phyloP scores from a whole-genome alignment of 2,888 invertebrate species.

The Mythimna impura region DNA sequence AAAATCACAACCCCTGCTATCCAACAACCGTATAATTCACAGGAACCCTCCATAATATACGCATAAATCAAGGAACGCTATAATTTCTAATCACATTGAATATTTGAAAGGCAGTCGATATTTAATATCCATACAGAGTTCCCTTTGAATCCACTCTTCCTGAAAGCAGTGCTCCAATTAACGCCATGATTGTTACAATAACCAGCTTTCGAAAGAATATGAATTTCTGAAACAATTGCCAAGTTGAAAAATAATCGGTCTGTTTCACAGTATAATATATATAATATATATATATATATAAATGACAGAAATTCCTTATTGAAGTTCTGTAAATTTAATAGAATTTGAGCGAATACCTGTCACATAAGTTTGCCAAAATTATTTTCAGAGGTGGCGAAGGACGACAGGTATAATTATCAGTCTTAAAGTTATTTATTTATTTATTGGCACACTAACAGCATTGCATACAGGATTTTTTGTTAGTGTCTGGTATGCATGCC shows the following conservation, averaged over 20 bases:
- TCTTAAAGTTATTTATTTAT: not conserved
- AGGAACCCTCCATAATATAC: not conserved
- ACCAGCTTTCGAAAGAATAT: constrained; percentile 24
- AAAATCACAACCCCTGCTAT: not conserved
- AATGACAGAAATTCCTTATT: too few species aligned
- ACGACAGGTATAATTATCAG: not conserved
- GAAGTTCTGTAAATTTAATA: too few species aligned
- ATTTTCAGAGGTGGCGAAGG: not conserved
- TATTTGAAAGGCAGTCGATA: constrained; percentile 21
- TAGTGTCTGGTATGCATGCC: too few species aligned
- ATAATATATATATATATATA: too few species aligned
- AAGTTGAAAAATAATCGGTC: not conserved
- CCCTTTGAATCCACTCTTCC: constrained; percentile 1
- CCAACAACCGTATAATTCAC: constrained; percentile 2
- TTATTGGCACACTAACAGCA: too few species aligned
- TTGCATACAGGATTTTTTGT: too few species aligned
- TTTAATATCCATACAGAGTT: constrained; percentile 10
- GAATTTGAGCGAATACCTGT: too few species aligned
- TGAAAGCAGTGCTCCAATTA: constrained; percentile 12
- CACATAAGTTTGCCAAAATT: not conserved
- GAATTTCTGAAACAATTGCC: not conserved
- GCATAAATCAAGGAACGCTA: constrained; percentile 8
- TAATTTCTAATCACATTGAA: constrained; percentile 13
- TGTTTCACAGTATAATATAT: too few species aligned
- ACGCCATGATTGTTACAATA: constrained; percentile 1